These are phyloP conservation scores for Siderastrea radians DNA, from an alignment of 92 coral and sea anemone genomes.

Conservation along the genomic window DNA sequence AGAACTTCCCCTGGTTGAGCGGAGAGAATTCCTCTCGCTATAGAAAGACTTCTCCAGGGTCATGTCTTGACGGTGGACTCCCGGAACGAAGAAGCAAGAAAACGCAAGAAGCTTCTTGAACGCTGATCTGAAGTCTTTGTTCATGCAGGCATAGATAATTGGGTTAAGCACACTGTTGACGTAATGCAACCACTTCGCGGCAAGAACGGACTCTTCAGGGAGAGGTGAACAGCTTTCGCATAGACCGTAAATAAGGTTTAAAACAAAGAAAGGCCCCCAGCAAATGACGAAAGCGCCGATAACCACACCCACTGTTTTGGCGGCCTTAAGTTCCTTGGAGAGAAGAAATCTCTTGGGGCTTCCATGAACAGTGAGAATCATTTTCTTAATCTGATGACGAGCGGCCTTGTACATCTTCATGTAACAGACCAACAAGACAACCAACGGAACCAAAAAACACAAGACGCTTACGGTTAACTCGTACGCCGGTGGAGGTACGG, in stretches of 20 bases:
- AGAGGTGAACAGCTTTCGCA: conserved; percentile 75
- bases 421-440: conserved; percentile 78
- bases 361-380: conserved; percentile 89
- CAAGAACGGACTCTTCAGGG: conserved; percentile 83
- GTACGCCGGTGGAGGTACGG: conserved; percentile 79
- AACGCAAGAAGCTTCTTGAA: conserved; percentile 88
- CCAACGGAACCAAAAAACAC: conserved; percentile 80
- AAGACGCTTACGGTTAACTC: conserved; percentile 78
- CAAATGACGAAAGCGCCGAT: conserved; percentile 94
- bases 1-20: conserved; percentile 46
- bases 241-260: conserved; percentile 83
- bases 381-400: conserved; percentile 86
- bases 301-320: conserved; percentile 94
- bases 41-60: conserved; percentile 72
- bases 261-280: conserved; percentile 97
- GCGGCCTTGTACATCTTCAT: conserved; percentile 83
- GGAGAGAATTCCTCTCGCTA: conserved; percentile 71
- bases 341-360: conserved; percentile 89
- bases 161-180: conserved; percentile 97
- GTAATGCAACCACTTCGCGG: conserved; percentile 97
- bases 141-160: conserved; percentile 96
- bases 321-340: conserved; percentile 93
- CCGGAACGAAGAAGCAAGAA: conserved; percentile 76
- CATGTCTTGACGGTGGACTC: conserved; percentile 77
- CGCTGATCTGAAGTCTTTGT: conserved; percentile 90